A percentile compares a stretch with the other conserved stretches of the same genome.
Conservation (phyloP, 2,888 invertebrate genomes). For the Dynastes grantii region DNA sequence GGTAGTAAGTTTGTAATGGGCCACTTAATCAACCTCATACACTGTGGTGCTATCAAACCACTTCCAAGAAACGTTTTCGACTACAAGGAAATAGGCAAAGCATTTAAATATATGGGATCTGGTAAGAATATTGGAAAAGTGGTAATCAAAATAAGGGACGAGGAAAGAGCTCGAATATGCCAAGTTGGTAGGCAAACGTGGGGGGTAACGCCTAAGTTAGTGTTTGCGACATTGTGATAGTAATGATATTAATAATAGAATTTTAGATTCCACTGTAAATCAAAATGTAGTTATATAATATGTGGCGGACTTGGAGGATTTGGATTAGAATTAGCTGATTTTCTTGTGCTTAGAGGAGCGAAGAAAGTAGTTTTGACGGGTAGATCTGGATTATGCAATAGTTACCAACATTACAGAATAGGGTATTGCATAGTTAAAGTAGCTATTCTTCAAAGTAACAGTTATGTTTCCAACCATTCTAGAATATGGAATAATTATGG, state of each 20-base stretch:
- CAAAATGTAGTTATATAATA: constrained; percentile 72
- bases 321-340: constrained; percentile 90
- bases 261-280: constrained; percentile 50
- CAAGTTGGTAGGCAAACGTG: too few relatives aligned
- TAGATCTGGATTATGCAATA: constrained; percentile 83
- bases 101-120: constrained; percentile 78
- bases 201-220: constrained; percentile 56
- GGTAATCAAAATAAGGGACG: constrained; percentile 67
- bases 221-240: too few relatives aligned
- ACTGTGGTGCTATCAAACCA: constrained; percentile 79
- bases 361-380: constrained; percentile 86
- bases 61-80: constrained; percentile 78
- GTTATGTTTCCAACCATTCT: background rate
- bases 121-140: constrained; percentile 89
- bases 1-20: too few relatives aligned
- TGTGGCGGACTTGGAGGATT: constrained; percentile 93
- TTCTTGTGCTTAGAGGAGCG: constrained; percentile 89
- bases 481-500: constrained; percentile 83
- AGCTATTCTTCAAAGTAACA: too few relatives aligned
- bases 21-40: too few relatives aligned
- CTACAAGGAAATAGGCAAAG: constrained; percentile 79
- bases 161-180: constrained; percentile 40
- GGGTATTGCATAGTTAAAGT: constrained; percentile 68
- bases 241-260: too few relatives aligned
- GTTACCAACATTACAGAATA: constrained; percentile 86